Evolutionary conservation across 2,113 vertebrate genomes (phyloP).

Genomic region (Psephotus haematonotus): DNA sequence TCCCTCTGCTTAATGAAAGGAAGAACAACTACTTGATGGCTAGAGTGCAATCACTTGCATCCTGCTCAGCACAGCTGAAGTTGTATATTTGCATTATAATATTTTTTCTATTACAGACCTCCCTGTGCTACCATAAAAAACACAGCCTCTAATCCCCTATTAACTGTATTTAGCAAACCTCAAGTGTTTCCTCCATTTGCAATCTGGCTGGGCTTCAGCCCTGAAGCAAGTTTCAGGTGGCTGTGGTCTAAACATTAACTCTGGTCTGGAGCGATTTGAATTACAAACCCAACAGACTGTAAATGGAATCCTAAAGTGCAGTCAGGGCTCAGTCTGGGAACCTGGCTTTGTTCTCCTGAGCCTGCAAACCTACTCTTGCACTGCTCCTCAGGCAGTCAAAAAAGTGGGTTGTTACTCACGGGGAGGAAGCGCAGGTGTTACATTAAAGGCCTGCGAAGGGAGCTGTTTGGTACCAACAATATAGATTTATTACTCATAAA

Average conservation of each 20-base stretch:
- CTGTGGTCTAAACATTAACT: constrained; percentile 68
- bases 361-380: constrained; percentile 47
- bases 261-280: constrained; percentile 54
- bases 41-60: not conserved
- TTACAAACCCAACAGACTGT: constrained; percentile 69
- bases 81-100: constrained; percentile 38
- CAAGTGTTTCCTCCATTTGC: constrained; percentile 67
- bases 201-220: constrained; percentile 56
- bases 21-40: not conserved
- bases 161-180: constrained; percentile 68
- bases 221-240: constrained; percentile 67
- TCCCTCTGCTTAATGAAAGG: not conserved
- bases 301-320: constrained; percentile 58
- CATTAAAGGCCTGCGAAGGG: constrained; percentile 60
- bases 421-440: constrained; percentile 64
- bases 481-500: constrained; percentile 58
- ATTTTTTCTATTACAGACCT: constrained; percentile 57
- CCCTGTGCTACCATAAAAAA: constrained; percentile 59
- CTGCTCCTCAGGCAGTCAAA: constrained; percentile 37
- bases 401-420: constrained; percentile 31
- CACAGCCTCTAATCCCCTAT: constrained; percentile 65
- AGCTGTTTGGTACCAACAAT: constrained; percentile 55
- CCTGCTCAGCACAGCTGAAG: not conserved
- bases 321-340: constrained; percentile 51
- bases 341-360: constrained; percentile 63